These are phyloP conservation scores for Eristalinus aeneus DNA, from an alignment of 2,888 invertebrate genomes.

Conservation along the genomic window DNA sequence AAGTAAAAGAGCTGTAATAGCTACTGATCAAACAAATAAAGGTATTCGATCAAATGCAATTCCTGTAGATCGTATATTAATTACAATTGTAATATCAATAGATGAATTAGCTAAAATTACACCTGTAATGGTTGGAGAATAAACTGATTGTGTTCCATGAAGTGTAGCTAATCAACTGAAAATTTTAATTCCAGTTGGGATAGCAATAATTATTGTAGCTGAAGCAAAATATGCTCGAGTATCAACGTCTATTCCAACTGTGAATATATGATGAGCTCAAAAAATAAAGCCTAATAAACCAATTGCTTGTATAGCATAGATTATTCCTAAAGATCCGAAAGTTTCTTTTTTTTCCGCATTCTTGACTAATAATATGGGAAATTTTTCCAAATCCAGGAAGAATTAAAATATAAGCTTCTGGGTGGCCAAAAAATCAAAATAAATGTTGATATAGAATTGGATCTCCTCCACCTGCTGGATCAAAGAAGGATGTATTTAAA, in stretches of 20 bases:
- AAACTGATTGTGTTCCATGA: slow-evolving; percentile 84
- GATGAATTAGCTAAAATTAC: too few relatives aligned
- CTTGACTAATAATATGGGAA: slow-evolving; percentile 88
- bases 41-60: slow-evolving; percentile 85
- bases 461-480: slow-evolving; percentile 89
- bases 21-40: slow-evolving; percentile 88
- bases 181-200: slow-evolving; percentile 92
- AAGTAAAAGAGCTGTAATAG: slow-evolving; percentile 85
- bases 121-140: slow-evolving; percentile 83
- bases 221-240: slow-evolving; percentile 92
- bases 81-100: too few relatives aligned
- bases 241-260: slow-evolving; percentile 91
- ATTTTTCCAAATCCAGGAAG: slow-evolving; percentile 91
- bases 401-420: slow-evolving; percentile 94
- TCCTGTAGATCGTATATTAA: slow-evolving; percentile 85
- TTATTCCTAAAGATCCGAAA: slow-evolving; percentile 88
- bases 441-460: slow-evolving; percentile 91
- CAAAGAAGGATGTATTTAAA: slow-evolving; percentile 91
- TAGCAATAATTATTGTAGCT: slow-evolving; percentile 92
- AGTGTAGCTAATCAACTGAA: slow-evolving; percentile 89
- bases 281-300: slow-evolving; percentile 91
- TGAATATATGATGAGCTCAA: slow-evolving; percentile 93
- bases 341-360: slow-evolving; percentile 88
- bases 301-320: slow-evolving; percentile 92
- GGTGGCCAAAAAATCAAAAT: slow-evolving; percentile 94